These are phyloP conservation scores for Xiphophorus hellerii DNA, from an alignment of 2,113 vertebrate genomes.

Conservation along the genomic window DNA sequence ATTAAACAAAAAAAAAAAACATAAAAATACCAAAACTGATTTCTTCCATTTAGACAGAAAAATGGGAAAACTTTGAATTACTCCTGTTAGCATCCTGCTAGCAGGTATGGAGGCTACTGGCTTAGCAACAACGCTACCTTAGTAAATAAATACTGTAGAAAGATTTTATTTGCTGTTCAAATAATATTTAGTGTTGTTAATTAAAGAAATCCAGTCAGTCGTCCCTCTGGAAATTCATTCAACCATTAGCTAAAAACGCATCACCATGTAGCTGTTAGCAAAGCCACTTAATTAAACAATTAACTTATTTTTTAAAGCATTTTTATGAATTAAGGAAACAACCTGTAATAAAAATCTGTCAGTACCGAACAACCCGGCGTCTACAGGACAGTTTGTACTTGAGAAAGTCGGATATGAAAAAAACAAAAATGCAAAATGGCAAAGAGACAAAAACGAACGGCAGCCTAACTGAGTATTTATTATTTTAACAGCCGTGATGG, in stretches of 20 bases:
- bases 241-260: too few relatives aligned
- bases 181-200: not conserved
- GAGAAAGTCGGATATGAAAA: not conserved
- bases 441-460: not conserved
- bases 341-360: not conserved
- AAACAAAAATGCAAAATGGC: not conserved
- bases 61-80: not conserved
- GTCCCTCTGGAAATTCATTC: too few relatives aligned
- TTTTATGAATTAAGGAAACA: not conserved
- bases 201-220: too few relatives aligned
- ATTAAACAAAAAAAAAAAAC: not conserved
- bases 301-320: not conserved
- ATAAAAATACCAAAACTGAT: too few relatives aligned
- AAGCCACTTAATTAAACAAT: not conserved
- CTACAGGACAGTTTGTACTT: not conserved
- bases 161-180: not conserved
- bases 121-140: not conserved
- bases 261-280: not conserved
- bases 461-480: not conserved
- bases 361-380: not conserved
- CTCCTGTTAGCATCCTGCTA: not conserved
- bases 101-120: not conserved
- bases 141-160: not conserved
- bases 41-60: not conserved
- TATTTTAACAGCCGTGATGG: not conserved